phyloP scores from a whole-genome alignment of 2,888 invertebrate species.

The Pseudeuparius sepicola region DNA sequence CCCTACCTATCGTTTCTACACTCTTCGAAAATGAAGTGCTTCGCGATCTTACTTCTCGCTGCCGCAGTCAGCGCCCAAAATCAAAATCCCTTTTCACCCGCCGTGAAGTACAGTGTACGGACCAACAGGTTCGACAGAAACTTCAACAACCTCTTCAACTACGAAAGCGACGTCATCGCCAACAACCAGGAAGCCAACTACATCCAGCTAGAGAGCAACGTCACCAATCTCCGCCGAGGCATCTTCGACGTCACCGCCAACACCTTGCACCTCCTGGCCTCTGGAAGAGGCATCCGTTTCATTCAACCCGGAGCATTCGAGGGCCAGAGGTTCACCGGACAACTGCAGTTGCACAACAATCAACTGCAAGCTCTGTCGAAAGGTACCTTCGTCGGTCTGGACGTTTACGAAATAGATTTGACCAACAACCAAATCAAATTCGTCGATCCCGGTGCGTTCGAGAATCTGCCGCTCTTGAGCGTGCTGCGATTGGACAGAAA shows the following conservation, averaged over 20 bases:
- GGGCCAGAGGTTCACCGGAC: slow-evolving; percentile 8
- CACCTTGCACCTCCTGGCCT: slow-evolving; percentile 6
- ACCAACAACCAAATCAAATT: slow-evolving; percentile 11
- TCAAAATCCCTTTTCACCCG: too few species aligned
- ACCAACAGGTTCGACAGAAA: too few species aligned
- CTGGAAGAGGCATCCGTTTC: slow-evolving; percentile 7
- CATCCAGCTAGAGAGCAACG: slow-evolving; percentile 7
- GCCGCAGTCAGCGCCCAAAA: too few species aligned
- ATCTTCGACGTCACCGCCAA: slow-evolving; percentile 9
- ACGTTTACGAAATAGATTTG: slow-evolving; percentile 10
- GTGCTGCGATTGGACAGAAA: slow-evolving; percentile 12
- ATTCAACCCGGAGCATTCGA: slow-evolving; percentile 15
- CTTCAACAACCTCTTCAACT: too few species aligned
- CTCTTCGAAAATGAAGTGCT: too few species aligned
- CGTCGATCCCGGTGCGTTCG: slow-evolving; percentile 13
- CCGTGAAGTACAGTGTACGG: too few species aligned
- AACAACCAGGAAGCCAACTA: slow-evolving; percentile 4
- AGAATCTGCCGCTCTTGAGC: slow-evolving; percentile 11
- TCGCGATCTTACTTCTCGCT: too few species aligned
- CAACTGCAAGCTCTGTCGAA: slow-evolving; percentile 9
- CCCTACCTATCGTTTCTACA: too few species aligned
- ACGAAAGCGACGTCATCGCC: slow-evolving; percentile 9
- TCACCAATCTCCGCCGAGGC: slow-evolving; percentile 12
- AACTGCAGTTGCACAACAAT: slow-evolving; percentile 10
- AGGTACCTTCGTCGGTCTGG: slow-evolving; percentile 12